Percentiles rank a stretch among this genome's conserved stretches.
Evolutionary conservation across 2,888 invertebrate species (phyloP).

Genomic region (Dorcus hopei): DNA sequence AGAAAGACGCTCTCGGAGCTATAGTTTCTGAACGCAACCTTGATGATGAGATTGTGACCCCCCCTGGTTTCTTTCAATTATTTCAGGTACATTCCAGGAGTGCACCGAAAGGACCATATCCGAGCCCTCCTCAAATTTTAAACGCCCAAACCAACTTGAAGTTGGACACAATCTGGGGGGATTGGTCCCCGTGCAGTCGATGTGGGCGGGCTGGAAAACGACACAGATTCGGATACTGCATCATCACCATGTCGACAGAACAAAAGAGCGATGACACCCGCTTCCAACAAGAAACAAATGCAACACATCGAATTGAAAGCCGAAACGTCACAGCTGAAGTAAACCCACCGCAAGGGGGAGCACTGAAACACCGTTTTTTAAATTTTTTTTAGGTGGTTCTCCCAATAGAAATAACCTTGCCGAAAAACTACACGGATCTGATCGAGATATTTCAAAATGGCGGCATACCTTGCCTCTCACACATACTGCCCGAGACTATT

Average conservation of each 20-base stretch:
- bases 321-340: background rate
- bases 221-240: conserved; percentile 61
- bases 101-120: conserved; percentile 39
- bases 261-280: background rate
- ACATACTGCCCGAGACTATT: conserved; percentile 50
- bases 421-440: conserved; percentile 34
- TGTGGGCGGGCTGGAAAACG: conserved; percentile 59
- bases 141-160: conserved; percentile 40
- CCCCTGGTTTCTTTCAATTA: too few relatives aligned
- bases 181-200: conserved; percentile 64
- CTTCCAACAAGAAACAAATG: background rate
- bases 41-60: too few relatives aligned
- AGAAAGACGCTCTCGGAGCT: too few relatives aligned
- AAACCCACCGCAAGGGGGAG: too few relatives aligned
- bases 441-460: conserved; percentile 51
- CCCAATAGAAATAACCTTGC: background rate
- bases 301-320: background rate
- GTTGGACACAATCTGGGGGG: conserved; percentile 58
- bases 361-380: too few relatives aligned
- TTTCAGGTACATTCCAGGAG: conserved; percentile 36
- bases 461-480: conserved; percentile 58
- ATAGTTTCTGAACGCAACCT: too few relatives aligned
- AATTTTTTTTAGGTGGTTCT: too few relatives aligned
- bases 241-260: conserved; percentile 34
- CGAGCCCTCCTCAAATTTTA: conserved; percentile 35